Evolutionary conservation across 2,797 vertebrate species (phyloP).

Genomic region (Sparidentex hasta): DNA sequence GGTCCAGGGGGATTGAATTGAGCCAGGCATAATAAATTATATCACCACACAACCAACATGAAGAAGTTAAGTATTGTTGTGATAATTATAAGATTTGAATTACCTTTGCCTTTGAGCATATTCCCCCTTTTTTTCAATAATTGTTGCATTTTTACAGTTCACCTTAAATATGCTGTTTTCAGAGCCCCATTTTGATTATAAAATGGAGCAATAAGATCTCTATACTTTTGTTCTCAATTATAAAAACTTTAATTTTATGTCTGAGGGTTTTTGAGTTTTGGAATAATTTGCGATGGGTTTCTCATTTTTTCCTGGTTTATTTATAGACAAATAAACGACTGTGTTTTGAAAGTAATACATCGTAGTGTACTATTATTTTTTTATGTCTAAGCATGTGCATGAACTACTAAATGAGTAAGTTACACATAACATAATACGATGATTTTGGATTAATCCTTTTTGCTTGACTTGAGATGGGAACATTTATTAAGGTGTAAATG

Average conservation of each 20-base stretch:
- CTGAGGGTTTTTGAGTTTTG: neutral
- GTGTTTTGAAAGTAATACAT: constrained; percentile 53
- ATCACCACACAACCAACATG: constrained; percentile 30
- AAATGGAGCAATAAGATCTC: constrained; percentile 34
- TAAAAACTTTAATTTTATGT: constrained; percentile 16
- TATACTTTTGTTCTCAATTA: constrained; percentile 35
- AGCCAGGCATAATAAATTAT: constrained; percentile 1
- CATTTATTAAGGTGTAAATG: neutral
- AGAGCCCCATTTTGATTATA: constrained; percentile 6
- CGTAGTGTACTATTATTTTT: constrained; percentile 9
- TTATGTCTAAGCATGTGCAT: neutral
- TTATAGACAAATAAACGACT: constrained; percentile 78
- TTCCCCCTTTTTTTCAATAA: constrained; percentile 4
- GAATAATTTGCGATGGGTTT: constrained; percentile 28
- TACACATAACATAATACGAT: neutral
- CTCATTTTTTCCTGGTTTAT: constrained; percentile 62
- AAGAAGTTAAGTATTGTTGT: constrained; percentile 18
- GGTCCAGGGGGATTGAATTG: constrained; percentile 19
- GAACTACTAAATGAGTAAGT: neutral
- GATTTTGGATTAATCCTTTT: neutral
- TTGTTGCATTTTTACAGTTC: constrained; percentile 27
- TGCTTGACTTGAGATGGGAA: neutral
- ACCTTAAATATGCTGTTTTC: constrained; percentile 30
- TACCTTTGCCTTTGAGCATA: neutral
- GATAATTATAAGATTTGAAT: constrained; percentile 26